Conservation (phyloP, 1,140 invertebrate genomes). For the Drosophila pandora region DNA sequence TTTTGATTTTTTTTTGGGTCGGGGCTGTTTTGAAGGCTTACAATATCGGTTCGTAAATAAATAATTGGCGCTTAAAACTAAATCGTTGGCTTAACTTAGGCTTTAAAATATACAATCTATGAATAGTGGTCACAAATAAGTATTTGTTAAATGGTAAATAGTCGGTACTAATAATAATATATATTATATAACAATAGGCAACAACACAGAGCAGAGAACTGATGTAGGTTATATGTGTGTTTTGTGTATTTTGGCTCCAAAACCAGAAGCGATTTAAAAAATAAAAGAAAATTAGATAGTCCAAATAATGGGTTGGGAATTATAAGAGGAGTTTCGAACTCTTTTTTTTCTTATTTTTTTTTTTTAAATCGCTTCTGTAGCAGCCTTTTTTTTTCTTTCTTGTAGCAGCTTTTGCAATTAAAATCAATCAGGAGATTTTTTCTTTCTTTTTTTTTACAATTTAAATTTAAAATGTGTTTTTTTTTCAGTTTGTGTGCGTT, state of each 20-base stretch:
- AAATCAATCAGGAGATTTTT: slow-evolving; percentile 39
- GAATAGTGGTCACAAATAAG: slow-evolving; percentile 34
- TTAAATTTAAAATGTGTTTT: background rate
- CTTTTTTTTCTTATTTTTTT: too few species aligned
- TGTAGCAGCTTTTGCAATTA: slow-evolving; percentile 23
- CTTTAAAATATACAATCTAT: slow-evolving; percentile 34
- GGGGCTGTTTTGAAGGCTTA: slow-evolving; percentile 12
- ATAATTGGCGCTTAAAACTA: slow-evolving; percentile 48
- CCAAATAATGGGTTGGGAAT: background rate
- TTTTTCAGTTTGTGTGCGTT: slow-evolving; percentile 6
- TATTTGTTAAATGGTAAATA: slow-evolving; percentile 25
- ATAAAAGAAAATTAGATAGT: too few species aligned
- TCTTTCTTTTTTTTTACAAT: slow-evolving; percentile 2
- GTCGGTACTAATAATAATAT: slow-evolving; percentile 36
- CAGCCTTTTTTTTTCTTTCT: background rate
- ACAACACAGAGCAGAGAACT: slow-evolving; percentile 75
- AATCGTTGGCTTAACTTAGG: slow-evolving; percentile 33
- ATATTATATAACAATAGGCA: slow-evolving; percentile 75
- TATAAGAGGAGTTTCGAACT: background rate
- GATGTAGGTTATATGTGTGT: slow-evolving; percentile 40
- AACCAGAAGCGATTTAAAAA: slow-evolving; percentile 36
- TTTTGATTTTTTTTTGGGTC: background rate
- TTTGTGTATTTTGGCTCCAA: slow-evolving; percentile 20
- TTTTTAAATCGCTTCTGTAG: slow-evolving; percentile 10
- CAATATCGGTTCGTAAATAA: slow-evolving; percentile 37